These are phyloP conservation scores for Ariopsis seemanni DNA, from an alignment of 2,113 vertebrate species.

Conservation along the genomic window DNA sequence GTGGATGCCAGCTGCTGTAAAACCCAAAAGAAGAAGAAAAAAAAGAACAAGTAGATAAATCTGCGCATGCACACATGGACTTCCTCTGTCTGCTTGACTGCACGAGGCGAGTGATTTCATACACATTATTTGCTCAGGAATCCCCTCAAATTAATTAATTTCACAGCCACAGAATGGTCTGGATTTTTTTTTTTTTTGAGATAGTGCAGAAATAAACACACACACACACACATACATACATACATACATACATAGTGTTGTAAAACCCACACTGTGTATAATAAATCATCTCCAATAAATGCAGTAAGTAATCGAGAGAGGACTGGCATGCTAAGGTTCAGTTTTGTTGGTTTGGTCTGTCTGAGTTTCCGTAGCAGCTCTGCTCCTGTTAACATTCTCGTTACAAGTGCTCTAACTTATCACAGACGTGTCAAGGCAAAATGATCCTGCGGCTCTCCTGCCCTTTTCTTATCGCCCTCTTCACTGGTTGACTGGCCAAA, in stretches of 20 bases:
- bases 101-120: too few relatives aligned
- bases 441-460: conserved; percentile 72
- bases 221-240: too few relatives aligned
- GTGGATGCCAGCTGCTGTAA: too few relatives aligned
- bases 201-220: too few relatives aligned
- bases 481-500: conserved; percentile 74
- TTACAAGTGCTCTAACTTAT: conserved; percentile 67
- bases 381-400: conserved; percentile 31
- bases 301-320: neutral
- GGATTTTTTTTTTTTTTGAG: too few relatives aligned
- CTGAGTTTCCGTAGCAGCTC: neutral
- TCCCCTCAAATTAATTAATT: too few relatives aligned
- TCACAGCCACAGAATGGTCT: too few relatives aligned
- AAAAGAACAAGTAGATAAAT: too few relatives aligned
- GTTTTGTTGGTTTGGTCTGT: conserved; percentile 6
- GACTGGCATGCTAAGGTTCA: neutral
- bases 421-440: conserved; percentile 68
- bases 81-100: too few relatives aligned
- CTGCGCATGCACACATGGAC: too few relatives aligned
- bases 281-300: neutral
- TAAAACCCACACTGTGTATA: neutral
- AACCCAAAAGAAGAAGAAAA: too few relatives aligned
- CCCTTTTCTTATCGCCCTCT: conserved; percentile 74
- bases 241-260: neutral
- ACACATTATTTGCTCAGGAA: too few relatives aligned